Base-by-base conservation (phyloP, 2,113 vertebrate species). In the Solenodon paradoxus region DNA sequence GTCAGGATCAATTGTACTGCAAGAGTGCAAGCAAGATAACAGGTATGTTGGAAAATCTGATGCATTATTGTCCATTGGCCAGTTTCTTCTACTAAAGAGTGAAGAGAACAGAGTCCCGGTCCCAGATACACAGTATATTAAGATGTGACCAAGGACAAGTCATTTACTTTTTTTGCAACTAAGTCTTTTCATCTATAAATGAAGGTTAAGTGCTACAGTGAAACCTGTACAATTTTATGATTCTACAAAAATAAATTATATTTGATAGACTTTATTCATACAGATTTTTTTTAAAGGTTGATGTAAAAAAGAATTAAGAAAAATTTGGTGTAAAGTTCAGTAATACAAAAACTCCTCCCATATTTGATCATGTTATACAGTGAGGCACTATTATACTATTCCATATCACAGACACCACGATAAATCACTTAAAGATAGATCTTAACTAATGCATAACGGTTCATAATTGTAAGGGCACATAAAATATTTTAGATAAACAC, bases 261-360 rank as follows among this genome's bases (percentile, higher is more conserved):
- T 66, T 79, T 89, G 35, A 68, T 35, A 72, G 32, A 78, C 5
- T 74, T 3, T 64, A 10, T 79, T 93, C 80, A 85, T 86, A 90
- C 88, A 77, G 64, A 72, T 74, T 90, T 68, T 85, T 59, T n/a
- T 30, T 28, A 79, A 66, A 94, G 22, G 45, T 2, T 69, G 20
- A 30, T 20, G 45, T 87, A 57, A 63, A 95, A 82, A 92, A 61
- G 59, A 49, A 69, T 83, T 55, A 40, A 69, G 49, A 59, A 71
- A 88, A 53, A 66, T 15, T 42, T 72, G 53, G 53, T 22, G 74
- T 66, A 64, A 96, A 82, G 40, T 66, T 93, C 0, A 84, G 38
- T 53, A 78, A 85, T 59, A 42, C 69, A 55, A 90, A 95, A 93
- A 95, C 32, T 45, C 40, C 68, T 93, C 94, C 40, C 40, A 45